phyloP scores from a whole-genome alignment of 1,140 invertebrate species.

The Battus philenor region DNA sequence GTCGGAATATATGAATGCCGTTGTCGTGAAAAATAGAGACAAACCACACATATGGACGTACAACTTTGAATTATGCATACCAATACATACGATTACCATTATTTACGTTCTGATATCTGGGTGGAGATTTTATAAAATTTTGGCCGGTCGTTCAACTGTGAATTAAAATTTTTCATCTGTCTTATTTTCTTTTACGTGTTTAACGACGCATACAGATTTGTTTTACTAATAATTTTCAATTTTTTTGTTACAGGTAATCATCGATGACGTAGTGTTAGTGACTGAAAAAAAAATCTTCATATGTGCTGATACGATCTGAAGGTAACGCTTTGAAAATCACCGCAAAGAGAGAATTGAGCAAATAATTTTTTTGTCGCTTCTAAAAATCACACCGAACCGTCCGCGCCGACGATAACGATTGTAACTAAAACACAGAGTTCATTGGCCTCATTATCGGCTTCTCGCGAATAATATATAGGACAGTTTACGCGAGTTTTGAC shows the following conservation, averaged over 20 bases:
- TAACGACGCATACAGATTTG: no score
- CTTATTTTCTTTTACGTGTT: neutral
- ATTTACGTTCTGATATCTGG: constrained; percentile 50
- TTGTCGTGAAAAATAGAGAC: constrained; percentile 34
- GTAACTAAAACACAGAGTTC: constrained; percentile 40
- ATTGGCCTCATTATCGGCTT: constrained; percentile 52
- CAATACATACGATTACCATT: constrained; percentile 43
- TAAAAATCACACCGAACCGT: constrained; percentile 21
- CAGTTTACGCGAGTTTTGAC: constrained; percentile 42
- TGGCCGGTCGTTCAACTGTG: constrained; percentile 56
- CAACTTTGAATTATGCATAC: constrained; percentile 55
- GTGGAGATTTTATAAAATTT: constrained; percentile 52
- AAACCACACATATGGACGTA: constrained; percentile 35
- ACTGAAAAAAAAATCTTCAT: no score
- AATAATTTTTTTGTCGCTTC: constrained; percentile 21
- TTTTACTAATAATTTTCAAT: constrained; percentile 15
- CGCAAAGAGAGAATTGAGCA: no score
- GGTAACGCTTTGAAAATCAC: no score
- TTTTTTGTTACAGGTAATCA: constrained; percentile 29
- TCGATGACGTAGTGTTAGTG: no score
- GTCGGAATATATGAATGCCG: constrained; percentile 49
- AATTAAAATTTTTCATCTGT: constrained; percentile 13
- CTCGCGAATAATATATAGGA: constrained; percentile 65
- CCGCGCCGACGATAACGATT: constrained; percentile 19
- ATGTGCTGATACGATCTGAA: no score